Conservation (phyloP, 2,797 vertebrate genomes). For the Chrysocyon brachyurus region DNA sequence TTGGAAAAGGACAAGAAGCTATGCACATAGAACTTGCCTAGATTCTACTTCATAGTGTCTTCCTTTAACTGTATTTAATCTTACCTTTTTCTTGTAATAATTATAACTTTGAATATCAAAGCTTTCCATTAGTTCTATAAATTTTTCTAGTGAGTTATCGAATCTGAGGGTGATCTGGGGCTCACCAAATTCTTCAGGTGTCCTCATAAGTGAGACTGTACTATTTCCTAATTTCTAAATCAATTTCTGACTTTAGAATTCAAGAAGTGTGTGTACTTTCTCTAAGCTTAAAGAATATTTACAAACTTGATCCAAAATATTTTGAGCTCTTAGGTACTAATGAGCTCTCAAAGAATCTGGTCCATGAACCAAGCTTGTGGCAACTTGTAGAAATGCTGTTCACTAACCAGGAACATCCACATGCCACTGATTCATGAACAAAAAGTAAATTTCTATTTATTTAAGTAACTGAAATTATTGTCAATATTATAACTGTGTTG, state of each 20-base stretch:
- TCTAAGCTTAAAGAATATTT: background rate
- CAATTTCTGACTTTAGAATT: background rate
- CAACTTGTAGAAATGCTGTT: too few relatives aligned
- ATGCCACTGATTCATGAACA: background rate
- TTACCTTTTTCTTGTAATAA: background rate
- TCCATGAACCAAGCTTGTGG: background rate
- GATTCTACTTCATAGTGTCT: background rate
- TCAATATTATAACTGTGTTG: background rate
- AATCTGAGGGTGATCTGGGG: background rate
- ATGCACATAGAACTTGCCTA: background rate
- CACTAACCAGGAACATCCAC: background rate
- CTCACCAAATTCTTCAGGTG: background rate
- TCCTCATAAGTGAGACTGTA: background rate
- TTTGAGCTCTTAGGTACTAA: fast-evolving
- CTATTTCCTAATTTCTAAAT: background rate
- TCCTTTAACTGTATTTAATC: background rate
- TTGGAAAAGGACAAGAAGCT: background rate
- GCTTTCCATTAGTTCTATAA: background rate
- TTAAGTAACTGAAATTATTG: background rate
- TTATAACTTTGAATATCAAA: background rate
- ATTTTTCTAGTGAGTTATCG: background rate
- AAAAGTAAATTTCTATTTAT: background rate
- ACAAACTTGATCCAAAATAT: background rate
- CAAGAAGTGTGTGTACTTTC: background rate
- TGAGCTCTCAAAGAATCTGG: fast-evolving